These are phyloP conservation scores for Protomyctophum bolini DNA, from an alignment of 2,113 vertebrate genomes.

Conservation along the genomic window DNA sequence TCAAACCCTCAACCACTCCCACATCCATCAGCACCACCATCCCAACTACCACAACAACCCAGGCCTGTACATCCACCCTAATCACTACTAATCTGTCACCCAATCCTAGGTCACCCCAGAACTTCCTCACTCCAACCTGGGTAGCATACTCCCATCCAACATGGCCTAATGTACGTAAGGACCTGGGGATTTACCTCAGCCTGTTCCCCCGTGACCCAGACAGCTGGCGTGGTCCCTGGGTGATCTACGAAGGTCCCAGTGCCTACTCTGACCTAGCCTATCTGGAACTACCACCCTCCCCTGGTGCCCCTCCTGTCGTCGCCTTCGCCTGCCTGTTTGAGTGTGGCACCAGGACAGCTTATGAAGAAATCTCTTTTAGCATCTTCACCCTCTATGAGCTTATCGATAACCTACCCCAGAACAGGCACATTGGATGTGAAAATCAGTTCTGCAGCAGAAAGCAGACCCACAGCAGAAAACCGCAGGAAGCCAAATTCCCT, in stretches of 20 bases:
- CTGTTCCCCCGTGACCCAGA: slow-evolving; percentile 85
- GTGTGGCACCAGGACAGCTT: slow-evolving; percentile 82
- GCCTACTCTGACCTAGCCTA: slow-evolving; percentile 93
- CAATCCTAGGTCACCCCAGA: neutral
- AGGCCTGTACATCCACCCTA: neutral
- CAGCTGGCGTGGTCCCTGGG: slow-evolving; percentile 92
- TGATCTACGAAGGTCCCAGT: slow-evolving; percentile 91
- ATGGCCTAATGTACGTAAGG: slow-evolving; percentile 78
- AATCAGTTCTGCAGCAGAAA: neutral
- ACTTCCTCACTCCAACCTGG: slow-evolving; percentile 85
- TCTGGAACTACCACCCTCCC: slow-evolving; percentile 74
- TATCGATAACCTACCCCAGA: slow-evolving; percentile 82
- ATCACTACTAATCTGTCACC: neutral
- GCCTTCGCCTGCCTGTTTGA: slow-evolving; percentile 91
- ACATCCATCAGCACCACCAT: neutral
- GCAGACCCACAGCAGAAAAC: neutral
- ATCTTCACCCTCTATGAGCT: slow-evolving; percentile 89
- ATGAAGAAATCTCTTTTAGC: slow-evolving; percentile 93
- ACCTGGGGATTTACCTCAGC: slow-evolving; percentile 88
- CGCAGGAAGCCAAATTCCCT: neutral
- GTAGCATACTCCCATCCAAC: slow-evolving; percentile 91
- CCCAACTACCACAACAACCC: neutral
- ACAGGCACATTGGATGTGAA: neutral
- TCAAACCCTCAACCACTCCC: neutral
- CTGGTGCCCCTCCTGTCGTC: slow-evolving; percentile 55